Base-by-base conservation (phyloP, 2,113 vertebrate genomes). In the Pedetes capensis region DNA sequence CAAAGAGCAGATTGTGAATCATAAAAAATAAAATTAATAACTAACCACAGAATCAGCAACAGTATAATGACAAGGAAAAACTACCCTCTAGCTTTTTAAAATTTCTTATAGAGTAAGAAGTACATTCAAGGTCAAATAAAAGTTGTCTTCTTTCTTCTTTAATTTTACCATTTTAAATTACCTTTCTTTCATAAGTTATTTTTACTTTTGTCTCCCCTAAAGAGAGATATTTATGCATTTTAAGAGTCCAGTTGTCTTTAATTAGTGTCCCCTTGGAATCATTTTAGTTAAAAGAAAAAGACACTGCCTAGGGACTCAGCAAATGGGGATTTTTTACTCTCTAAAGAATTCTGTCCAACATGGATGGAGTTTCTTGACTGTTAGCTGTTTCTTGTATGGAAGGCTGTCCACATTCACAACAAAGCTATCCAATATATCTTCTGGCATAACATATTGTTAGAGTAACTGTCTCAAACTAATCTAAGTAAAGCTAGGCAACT, bases 1-100 rank as follows among this genome's bases (percentile, higher is more conserved):
- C 99, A 99, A 99, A 98, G 98, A 99, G 98, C 99, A 99, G 99
- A 99, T 99, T 99, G 99, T 98, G 98, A 99, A 99, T 99, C 99
- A 99, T 99, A 99, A 99, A 99, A 99, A 99, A 99, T 99, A 99
- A 99, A 99, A 99, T 99, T 99, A 99, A 99, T 99, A 99, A 99
- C 99, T 98, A 98, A 98, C 98, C 97, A 98, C 98, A 98, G 98
- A 98, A 99, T 98, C 98, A 98, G 98, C 98, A 99, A 99, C 98
- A 99, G 97, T 98, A 98, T 99, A 99, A 99, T 98, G 98, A 98
- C 98, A 98, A 98, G 98, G 98, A 98, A 98, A 98, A 98, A 98
- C 98, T 97, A 98, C 98, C 98, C 98, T 98, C 97, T 98, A 98
- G 98, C 97, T 98, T 98, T 98, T 96, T 87, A 95, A 97, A 87